phyloP scores from a whole-genome alignment of 2,888 invertebrate species.

The Phragmatobia fuliginosa region DNA sequence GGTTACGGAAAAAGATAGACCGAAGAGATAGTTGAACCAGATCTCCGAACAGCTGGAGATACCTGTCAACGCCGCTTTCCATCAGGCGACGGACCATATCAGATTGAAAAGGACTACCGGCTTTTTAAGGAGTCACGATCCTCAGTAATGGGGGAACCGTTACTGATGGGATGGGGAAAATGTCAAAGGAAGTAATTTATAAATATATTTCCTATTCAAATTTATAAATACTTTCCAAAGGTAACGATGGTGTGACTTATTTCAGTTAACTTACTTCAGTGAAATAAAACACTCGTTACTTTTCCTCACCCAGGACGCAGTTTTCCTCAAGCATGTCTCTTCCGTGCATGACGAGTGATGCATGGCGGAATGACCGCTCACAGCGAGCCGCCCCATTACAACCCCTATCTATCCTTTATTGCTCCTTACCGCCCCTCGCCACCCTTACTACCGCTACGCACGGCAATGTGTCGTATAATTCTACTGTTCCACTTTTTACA shows the following conservation, averaged over 20 bases:
- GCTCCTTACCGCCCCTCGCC: conserved; percentile 16
- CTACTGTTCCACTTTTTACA: conserved; percentile 38
- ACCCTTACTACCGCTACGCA: conserved; percentile 37
- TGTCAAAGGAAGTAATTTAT: neutral
- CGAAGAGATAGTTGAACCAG: too few species aligned
- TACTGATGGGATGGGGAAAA: too few species aligned
- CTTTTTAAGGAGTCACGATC: too few species aligned
- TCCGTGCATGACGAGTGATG: conserved; percentile 40
- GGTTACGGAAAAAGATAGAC: too few species aligned
- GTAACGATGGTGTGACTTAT: conserved; percentile 9
- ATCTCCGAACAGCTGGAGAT: too few species aligned
- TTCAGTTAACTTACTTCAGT: conserved; percentile 10
- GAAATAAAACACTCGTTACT: conserved; percentile 7
- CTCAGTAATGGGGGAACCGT: too few species aligned
- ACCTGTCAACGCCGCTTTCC: too few species aligned
- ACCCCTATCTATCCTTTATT: conserved; percentile 19
- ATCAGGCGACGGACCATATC: too few species aligned
- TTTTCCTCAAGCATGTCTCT: conserved; percentile 29
- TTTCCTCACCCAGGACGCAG: conserved; percentile 26
- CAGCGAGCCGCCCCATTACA: conserved; percentile 18
- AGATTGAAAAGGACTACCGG: too few species aligned
- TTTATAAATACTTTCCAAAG: neutral
- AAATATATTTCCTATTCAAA: neutral
- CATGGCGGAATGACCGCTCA: conserved; percentile 27
- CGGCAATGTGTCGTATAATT: conserved; percentile 44